phyloP scores from a whole-genome alignment of 2,888 invertebrate genomes.

The Pristionchus japonicus region DNA sequence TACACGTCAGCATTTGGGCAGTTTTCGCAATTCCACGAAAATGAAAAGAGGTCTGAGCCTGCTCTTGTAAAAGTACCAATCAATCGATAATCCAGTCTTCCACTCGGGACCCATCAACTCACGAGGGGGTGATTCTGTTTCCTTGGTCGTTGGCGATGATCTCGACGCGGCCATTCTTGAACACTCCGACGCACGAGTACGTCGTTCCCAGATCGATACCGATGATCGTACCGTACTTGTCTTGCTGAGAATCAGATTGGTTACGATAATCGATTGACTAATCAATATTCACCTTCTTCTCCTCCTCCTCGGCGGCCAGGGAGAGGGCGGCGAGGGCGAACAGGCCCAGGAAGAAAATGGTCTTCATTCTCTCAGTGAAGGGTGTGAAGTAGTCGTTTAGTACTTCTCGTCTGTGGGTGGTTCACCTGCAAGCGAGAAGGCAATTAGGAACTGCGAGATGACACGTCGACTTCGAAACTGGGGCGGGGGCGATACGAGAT shows the following conservation, averaged over 20 bases:
- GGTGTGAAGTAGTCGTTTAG: neutral
- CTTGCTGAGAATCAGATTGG: constrained; percentile 49
- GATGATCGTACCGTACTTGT: constrained; percentile 75
- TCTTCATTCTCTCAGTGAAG: constrained; percentile 64
- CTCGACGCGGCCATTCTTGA: constrained; percentile 77
- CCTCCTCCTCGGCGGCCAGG: constrained; percentile 53
- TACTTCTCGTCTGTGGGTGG: constrained; percentile 3
- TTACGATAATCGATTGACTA: neutral
- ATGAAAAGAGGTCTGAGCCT: no score
- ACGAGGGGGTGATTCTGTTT: constrained; percentile 73
- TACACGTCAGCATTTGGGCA: no score
- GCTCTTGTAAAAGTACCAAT: no score
- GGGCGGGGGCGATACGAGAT: neutral
- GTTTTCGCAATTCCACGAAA: no score
- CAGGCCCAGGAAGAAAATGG: constrained; percentile 63
- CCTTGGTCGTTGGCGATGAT: constrained; percentile 75
- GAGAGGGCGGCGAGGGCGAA: constrained; percentile 62
- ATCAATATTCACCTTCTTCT: constrained; percentile 34
- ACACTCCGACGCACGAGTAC: constrained; percentile 76
- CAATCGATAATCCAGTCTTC: no score
- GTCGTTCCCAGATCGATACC: constrained; percentile 76
- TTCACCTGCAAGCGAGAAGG: neutral
- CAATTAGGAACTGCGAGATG: neutral
- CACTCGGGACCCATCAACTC: no score
- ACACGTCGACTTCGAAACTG: constrained; percentile 17